Base-by-base conservation (phyloP, 2,888 invertebrate genomes). In the Zhuqinia jingwanae region DNA sequence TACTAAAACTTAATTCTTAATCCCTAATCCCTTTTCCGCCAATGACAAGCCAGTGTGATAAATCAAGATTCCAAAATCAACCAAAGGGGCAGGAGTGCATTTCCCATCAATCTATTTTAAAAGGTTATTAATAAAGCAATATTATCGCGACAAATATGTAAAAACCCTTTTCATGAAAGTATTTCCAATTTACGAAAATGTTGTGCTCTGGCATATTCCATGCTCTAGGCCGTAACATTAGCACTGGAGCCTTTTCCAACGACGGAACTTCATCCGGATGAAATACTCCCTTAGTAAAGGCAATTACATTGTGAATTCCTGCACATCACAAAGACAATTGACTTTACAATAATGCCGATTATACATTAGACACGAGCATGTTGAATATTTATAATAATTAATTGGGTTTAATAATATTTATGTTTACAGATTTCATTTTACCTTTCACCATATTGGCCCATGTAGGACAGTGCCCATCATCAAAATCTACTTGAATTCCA, bases 171-270 rank as follows among this genome's bases (percentile, higher is more conserved):
- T 47, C 15, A 25, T 5, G 10, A 20, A n/a, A 22, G 42, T 30
- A 17, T 65, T 30, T 15, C 5, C n/a, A 65, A 25, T 90, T 92
- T 92, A 94, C 94, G 92, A 94, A 92, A 90, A 95, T 93, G 91
- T 95, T 94, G 91, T 95, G 94, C 91, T 96, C 95, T 75, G 94
- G 93, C 93, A 96, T 95, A 92, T 96, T 95, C 95, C 95, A 96
- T 60, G 95, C 95, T 90, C 95, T 93, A 0, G 96, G 95, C 85
- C 96, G 92, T 13, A 96, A 92, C 83, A 90, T 82, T 6, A 90
- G 58, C 15, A 89, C 45, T 0, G 95, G 95, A 63, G 94, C 93
- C 22, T 94, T 93, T 10, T 92, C 92, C 27, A 95, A 93, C 0
- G 92, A 88, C 0, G 94, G 94, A 5, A 94, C 93, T 42, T 94